Percentiles rank a stretch among this genome's conserved stretches.
phyloP scores from a whole-genome alignment of 1,140 invertebrate species.

The Drosophila tsacasi region DNA sequence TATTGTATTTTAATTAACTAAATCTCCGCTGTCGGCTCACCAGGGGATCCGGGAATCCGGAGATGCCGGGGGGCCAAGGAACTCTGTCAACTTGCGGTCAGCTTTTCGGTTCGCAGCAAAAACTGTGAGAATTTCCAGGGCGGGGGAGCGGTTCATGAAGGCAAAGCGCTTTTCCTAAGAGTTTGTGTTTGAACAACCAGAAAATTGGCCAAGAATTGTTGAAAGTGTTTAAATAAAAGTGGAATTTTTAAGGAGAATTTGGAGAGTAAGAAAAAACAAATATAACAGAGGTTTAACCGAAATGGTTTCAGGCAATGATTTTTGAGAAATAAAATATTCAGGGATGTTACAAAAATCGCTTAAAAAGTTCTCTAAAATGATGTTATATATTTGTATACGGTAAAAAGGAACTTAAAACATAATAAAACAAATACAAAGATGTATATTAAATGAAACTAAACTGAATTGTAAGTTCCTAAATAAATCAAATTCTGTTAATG shows the following conservation, averaged over 20 bases:
- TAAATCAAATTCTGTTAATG: neutral
- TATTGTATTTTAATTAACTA: conserved; percentile 82
- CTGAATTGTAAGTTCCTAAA: neutral
- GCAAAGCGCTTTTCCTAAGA: conserved; percentile 11
- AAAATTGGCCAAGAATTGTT: conserved; percentile 23
- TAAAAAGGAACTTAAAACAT: neutral
- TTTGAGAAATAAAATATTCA: neutral
- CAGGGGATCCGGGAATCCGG: no score
- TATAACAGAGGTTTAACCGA: neutral
- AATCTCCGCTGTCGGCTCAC: conserved; percentile 34
- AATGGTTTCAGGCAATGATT: neutral
- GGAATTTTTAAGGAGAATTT: neutral
- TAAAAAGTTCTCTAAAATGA: neutral
- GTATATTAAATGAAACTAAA: no score
- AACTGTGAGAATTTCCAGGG: conserved; percentile 15
- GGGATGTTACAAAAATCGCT: no score
- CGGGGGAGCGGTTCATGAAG: neutral
- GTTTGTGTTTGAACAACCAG: conserved; percentile 8
- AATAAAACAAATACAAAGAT: neutral
- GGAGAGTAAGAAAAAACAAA: neutral
- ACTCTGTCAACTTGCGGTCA: conserved; percentile 49
- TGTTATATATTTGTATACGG: neutral
- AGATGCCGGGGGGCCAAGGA: conserved; percentile 4
- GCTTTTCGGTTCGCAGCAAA: conserved; percentile 21
- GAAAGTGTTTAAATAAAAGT: conserved; percentile 28